Base-by-base conservation (phyloP, 2,797 vertebrate species). In the Tadarida brasiliensis region DNA sequence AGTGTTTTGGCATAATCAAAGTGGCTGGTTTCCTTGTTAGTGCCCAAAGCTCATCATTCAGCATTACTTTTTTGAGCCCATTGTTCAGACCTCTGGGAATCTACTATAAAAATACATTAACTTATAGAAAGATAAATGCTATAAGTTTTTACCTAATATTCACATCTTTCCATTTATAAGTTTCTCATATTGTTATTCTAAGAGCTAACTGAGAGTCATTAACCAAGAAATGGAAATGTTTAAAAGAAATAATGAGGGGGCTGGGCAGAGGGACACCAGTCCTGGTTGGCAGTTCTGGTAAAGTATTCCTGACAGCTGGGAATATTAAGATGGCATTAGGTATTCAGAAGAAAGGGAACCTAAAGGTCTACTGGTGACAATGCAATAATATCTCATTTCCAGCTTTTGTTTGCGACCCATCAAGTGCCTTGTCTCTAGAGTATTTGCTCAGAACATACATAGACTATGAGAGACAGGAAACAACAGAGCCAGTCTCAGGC, bases 61-160 rank as follows among this genome's bases (percentile, higher is more conserved):
- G 20, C 5, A 73, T 59, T 85, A 35, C 57, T 17, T 49, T 85
- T 68, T 51, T 59, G 2, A 65, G 24, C 51, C 16, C 5, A n/a
- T 57, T 78, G 78, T 74, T 87, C 65, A 74, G 22, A 80, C 8
- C 35, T 87, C 8, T 89, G 51, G 54, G 30, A 94, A 86, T 44
- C 33, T 4, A 68, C 26, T 68, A 3, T 86, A 57, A 85, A 71
- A 76, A 22, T 15, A 4, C 10, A 56, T 20, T 74, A 54, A 54
- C 49, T 54, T 67, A 22, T 51, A 1, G 28, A 65, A 77, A 70
- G 19, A 84, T 5, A 82, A 88, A 81, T 65, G 65, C 10, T 71
- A 54, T 3, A 81, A 80, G 71, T 7, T 30, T 20, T 70, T 35
- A 70, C 54, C 57, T 92, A 80, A 11, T 11, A 63, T 15, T 81